Evolutionary conservation across 2,113 vertebrate genomes (phyloP).

Genomic region (Nannospalax galili): DNA sequence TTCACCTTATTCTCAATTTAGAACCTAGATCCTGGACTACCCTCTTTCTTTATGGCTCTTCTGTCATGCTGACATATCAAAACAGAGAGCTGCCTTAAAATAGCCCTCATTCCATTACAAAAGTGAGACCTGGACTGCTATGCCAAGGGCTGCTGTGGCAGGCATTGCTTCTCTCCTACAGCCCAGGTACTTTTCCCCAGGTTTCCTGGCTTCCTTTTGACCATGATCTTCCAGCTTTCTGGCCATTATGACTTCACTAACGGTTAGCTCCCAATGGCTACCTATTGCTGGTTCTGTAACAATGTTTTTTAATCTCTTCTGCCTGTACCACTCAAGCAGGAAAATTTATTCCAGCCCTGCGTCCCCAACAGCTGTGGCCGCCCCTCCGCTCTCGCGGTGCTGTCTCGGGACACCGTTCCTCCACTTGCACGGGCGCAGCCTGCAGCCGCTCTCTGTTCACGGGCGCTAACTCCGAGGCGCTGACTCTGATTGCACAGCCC

Average conservation of each 20-base stretch:
- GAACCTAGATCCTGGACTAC: background rate
- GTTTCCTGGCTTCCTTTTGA: background rate
- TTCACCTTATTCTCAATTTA: background rate
- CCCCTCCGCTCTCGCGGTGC: too few species aligned
- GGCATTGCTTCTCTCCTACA: background rate
- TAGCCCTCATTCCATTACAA: background rate
- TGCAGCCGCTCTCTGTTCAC: too few species aligned
- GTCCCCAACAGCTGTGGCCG: too few species aligned
- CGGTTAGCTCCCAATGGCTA: background rate
- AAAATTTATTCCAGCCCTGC: constrained; percentile 18
- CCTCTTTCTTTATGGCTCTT: background rate
- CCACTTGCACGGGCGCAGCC: too few species aligned
- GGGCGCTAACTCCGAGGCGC: too few species aligned
- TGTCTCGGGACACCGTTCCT: too few species aligned
- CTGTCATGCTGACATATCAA: background rate
- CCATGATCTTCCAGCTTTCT: background rate
- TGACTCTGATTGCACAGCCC: too few species aligned
- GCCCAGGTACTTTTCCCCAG: background rate
- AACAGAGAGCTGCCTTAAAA: background rate
- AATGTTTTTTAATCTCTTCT: background rate
- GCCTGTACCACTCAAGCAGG: background rate
- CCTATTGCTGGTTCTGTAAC: background rate
- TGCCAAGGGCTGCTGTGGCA: background rate
- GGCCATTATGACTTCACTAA: background rate
- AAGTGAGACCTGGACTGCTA: background rate